A percentile compares a stretch with the other conserved stretches of the same genome.
Conservation (phyloP, 2,113 vertebrate genomes). For the Brachypodius melanocephalos region DNA sequence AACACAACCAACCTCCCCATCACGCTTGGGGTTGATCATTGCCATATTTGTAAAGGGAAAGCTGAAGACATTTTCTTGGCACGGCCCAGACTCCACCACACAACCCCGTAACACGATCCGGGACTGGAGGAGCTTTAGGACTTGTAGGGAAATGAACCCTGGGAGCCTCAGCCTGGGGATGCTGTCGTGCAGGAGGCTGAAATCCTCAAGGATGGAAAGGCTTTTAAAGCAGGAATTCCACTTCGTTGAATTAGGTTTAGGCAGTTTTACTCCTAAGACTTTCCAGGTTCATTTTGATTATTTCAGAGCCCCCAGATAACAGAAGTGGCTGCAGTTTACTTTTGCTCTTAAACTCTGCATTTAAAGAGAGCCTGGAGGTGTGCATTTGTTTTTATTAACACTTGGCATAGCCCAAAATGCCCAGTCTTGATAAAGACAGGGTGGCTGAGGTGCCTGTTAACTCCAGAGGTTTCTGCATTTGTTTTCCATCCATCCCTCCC, state of each 20-base stretch:
- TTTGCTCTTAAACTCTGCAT: not conserved
- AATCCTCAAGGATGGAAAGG: not conserved
- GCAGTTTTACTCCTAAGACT: not conserved
- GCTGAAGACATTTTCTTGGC: conserved; percentile 40
- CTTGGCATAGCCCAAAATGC: not conserved
- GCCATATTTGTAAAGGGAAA: conserved; percentile 2
- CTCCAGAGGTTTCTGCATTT: not conserved
- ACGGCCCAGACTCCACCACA: not conserved
- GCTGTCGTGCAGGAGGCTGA: not conserved
- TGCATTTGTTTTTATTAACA: conserved; percentile 16
- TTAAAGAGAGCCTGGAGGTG: not conserved
- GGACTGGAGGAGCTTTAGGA: not conserved
- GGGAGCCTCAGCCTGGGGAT: not conserved
- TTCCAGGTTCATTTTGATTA: not conserved
- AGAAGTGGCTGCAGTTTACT: not conserved
- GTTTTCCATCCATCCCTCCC: not conserved
- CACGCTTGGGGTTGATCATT: not conserved
- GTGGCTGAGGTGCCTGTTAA: not conserved
- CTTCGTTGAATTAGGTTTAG: not conserved
- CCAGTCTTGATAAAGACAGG: not conserved
- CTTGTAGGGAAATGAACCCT: not conserved
- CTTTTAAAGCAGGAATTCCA: not conserved
- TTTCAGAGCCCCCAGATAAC: not conserved
- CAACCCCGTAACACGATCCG: not conserved
- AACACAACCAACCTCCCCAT: not conserved